Conservation (phyloP, 2,797 vertebrate genomes). For the Ceryle rudis region DNA sequence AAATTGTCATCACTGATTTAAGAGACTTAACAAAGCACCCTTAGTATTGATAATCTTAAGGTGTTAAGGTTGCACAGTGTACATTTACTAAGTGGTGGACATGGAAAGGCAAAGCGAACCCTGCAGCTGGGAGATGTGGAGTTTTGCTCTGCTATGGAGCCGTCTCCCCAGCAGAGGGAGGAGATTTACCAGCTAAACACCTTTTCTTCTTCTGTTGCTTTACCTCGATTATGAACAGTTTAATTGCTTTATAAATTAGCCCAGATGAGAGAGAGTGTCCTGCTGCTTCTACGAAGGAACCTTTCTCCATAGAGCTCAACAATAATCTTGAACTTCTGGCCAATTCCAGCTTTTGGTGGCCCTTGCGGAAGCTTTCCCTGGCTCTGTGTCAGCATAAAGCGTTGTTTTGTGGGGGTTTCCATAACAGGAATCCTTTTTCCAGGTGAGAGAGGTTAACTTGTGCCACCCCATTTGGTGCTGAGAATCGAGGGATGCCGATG, state of each 20-base stretch:
- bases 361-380: not conserved
- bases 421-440: not conserved
- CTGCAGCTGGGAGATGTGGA: not conserved
- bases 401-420: accelerated
- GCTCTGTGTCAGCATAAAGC: not conserved
- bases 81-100: not conserved
- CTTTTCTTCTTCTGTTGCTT: not conserved
- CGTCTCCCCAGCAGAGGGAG: slow-evolving; percentile 56
- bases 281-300: not conserved
- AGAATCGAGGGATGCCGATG: not conserved
- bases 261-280: not conserved
- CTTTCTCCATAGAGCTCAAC: not conserved
- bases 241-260: not conserved
- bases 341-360: not conserved
- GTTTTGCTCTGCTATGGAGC: not conserved
- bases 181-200: not conserved
- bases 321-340: not conserved
- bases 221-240: not conserved
- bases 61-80: not conserved
- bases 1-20: not conserved
- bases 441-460: not conserved
- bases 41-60: not conserved
- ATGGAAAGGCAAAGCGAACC: not conserved
- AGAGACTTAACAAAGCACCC: not conserved
- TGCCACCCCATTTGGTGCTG: not conserved